Base-by-base conservation (phyloP, 1,140 invertebrate species). In the Bombus turneri region DNA sequence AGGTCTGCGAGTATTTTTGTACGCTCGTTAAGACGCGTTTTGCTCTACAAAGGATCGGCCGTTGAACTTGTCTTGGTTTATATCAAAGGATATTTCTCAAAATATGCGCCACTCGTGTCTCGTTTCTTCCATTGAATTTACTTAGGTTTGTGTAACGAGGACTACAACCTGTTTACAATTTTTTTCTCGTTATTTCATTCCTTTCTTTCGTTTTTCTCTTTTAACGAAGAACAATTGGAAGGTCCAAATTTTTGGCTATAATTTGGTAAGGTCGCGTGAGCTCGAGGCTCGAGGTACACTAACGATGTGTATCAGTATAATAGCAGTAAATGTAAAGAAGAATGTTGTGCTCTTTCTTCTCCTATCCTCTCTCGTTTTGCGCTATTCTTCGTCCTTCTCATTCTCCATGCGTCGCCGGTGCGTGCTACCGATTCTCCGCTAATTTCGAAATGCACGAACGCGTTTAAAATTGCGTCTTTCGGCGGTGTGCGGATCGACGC, bases 231-330 rank as follows among this genome's bases (percentile, higher is more conserved):
- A 53, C 28, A 53, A 81, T 39, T 13, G 41, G 34, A 53, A 43
- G 62, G 28, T n/a, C 18, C 28, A 71, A 83, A 53, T 79, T 86
- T 85, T 88, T 68, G 72, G 34, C 39, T 43, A 81, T 79, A 88
- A 91, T 92, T 87, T 85, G 72, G 59, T 79, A 84, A 73, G 59
- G 80, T 91, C 75, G 87, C 89, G 83, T 91, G 89, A 34, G 73
- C 80, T 72, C 39, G 39, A 73, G 13, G 34, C 57, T n/a, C 31
- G 22, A 73, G 72, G 13, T 73, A 62, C 76, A 83, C 77, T 79
- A 77, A 83, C 85, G 72, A 88, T 81, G 78, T 79, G 78, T 68
- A 78, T 86, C 87, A 77, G 75, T 64, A 71, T 86, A 83, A 88
- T 77, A 72, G 53, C 69, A 68, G 72, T 83, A 89, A 80, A 88